These are phyloP conservation scores for Fundulus diaphanus DNA, from an alignment of 2,797 vertebrate species.

Conservation along the genomic window DNA sequence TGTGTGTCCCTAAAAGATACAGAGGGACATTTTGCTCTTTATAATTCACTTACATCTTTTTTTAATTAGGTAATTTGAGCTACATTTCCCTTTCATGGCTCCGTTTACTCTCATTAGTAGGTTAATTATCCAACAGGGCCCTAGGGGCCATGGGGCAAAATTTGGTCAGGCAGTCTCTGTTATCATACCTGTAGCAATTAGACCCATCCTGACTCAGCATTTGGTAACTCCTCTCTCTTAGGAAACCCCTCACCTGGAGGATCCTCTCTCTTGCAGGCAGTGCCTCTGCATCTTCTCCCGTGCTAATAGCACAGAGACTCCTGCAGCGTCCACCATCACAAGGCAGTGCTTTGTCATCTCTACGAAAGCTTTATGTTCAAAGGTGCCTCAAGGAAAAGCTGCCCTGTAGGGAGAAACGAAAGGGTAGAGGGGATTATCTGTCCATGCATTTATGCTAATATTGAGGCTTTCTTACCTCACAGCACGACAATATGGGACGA, in stretches of 20 bases:
- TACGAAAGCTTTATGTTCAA: constrained; percentile 68
- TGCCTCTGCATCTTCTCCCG: constrained; percentile 35
- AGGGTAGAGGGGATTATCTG: constrained; percentile 53
- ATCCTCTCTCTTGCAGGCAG: constrained; percentile 1
- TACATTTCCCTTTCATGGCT: constrained; percentile 15
- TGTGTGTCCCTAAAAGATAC: constrained; percentile 21
- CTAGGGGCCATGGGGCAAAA: constrained; percentile 51
- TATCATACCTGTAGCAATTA: constrained; percentile 59
- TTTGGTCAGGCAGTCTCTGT: constrained; percentile 45
- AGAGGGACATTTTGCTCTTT: constrained; percentile 47
- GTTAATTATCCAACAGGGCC: constrained; percentile 67
- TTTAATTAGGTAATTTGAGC: constrained; percentile 62
- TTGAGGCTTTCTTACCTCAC: constrained; percentile 31
- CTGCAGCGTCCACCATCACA: constrained; percentile 48
- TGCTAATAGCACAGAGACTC: constrained; percentile 48
- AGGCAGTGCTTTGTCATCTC: constrained; percentile 57
- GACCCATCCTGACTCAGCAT: constrained; percentile 39
- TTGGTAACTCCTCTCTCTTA: constrained; percentile 25
- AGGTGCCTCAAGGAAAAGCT: constrained; percentile 20
- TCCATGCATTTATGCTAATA: constrained; percentile 67
- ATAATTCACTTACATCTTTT: constrained; percentile 64
- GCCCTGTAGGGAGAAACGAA: constrained; percentile 19
- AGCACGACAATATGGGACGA: constrained; percentile 14
- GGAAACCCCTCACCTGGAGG: constrained; percentile 6
- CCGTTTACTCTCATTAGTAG: constrained; percentile 56